These are phyloP conservation scores for Catotricha subobsoleta DNA, from an alignment of 2,888 invertebrate species.

Conservation along the genomic window DNA sequence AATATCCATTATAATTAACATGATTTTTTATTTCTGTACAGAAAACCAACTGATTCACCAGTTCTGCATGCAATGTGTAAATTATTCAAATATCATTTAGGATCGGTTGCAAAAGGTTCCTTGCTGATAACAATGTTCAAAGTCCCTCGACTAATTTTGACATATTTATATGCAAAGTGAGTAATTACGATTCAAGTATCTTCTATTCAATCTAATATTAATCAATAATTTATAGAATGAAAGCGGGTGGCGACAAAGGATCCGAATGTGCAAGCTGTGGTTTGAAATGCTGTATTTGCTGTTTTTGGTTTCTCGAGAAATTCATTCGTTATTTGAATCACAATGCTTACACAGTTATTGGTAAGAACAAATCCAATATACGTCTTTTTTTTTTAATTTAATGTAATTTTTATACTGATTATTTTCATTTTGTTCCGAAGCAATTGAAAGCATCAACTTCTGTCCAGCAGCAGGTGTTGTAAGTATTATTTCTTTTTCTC, in stretches of 20 bases:
- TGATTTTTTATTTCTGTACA: conserved; percentile 17
- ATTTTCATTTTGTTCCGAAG: conserved; percentile 20
- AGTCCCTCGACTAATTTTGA: conserved; percentile 71
- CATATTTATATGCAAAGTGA: conserved; percentile 79
- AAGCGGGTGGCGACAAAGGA: conserved; percentile 47
- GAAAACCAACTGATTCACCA: conserved; percentile 52
- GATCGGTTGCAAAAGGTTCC: conserved; percentile 89
- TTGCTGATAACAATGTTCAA: conserved; percentile 85
- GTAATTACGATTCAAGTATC: conserved; percentile 19
- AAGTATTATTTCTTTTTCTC: conserved; percentile 21
- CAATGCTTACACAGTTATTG: conserved; percentile 83
- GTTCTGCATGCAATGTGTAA: conserved; percentile 55
- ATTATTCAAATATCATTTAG: conserved; percentile 73
- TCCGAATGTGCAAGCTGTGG: conserved; percentile 59
- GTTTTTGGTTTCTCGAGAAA: conserved; percentile 78
- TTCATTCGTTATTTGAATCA: conserved; percentile 84
- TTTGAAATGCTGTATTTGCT: conserved; percentile 69
- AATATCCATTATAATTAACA: background rate
- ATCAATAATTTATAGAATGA: conserved; percentile 34
- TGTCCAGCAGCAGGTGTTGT: conserved; percentile 81
- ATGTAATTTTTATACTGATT: background rate
- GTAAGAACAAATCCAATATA: background rate
- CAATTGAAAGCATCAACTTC: conserved; percentile 79
- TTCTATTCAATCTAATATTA: background rate
- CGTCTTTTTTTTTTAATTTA: background rate